These are phyloP conservation scores for Sinocyclocheilus rhinocerous DNA, from an alignment of 2,113 vertebrate species.

Conservation along the genomic window DNA sequence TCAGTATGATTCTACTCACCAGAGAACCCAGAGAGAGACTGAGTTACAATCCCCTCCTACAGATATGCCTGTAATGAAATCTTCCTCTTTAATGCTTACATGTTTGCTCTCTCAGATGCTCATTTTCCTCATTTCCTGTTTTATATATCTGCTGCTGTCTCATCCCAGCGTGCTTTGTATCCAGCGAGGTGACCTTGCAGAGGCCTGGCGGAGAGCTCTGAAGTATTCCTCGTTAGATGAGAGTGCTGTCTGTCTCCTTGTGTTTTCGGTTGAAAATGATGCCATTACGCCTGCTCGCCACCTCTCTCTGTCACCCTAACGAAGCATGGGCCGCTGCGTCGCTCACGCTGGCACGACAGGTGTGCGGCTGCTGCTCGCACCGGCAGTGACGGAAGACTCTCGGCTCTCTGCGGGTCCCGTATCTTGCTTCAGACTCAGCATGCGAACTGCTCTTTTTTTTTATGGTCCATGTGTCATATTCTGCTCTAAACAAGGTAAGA, in stretches of 20 bases:
- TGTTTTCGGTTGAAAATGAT: slow-evolving; percentile 41
- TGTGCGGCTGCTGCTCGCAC: slow-evolving; percentile 6
- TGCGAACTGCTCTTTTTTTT: background rate
- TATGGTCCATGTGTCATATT: slow-evolving; percentile 6
- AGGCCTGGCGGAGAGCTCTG: slow-evolving; percentile 3
- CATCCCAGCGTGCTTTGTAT: background rate
- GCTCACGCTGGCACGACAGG: slow-evolving; percentile 47
- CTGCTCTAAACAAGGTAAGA: slow-evolving; percentile 8
- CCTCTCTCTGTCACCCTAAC: slow-evolving; percentile 40
- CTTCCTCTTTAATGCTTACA: background rate
- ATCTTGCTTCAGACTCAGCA: slow-evolving; percentile 43
- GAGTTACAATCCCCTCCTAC: background rate
- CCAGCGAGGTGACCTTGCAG: slow-evolving; percentile 26
- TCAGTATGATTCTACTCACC: background rate
- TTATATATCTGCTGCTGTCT: slow-evolving; percentile 4
- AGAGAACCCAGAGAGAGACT: background rate
- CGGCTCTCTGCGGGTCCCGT: slow-evolving; percentile 15
- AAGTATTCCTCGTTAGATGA: slow-evolving; percentile 23
- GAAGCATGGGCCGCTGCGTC: slow-evolving; percentile 37
- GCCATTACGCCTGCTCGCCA: slow-evolving; percentile 16
- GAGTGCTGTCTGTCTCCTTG: slow-evolving; percentile 23
- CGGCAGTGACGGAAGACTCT: slow-evolving; percentile 35
- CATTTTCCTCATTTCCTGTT: slow-evolving; percentile 30
- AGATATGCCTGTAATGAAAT: background rate
- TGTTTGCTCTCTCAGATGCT: slow-evolving; percentile 5